These are phyloP conservation scores for Zygogramma bicolorata DNA, from an alignment of 2,888 invertebrate species.

Conservation along the genomic window DNA sequence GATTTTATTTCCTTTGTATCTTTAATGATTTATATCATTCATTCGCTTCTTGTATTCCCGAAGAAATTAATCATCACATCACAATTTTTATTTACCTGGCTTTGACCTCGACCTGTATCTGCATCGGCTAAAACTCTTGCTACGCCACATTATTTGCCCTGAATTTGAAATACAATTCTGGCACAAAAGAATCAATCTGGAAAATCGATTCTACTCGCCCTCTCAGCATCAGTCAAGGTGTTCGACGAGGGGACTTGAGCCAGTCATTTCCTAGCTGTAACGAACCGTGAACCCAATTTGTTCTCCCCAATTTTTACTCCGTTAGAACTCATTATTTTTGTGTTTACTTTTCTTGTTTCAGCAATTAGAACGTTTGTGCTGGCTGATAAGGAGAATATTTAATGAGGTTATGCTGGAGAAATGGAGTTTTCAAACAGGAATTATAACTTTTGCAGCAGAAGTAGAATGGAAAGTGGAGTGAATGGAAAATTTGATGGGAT, in stretches of 20 bases:
- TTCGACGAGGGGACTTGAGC: constrained; percentile 31
- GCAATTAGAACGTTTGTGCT: constrained; percentile 16
- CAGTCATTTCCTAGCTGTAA: constrained; percentile 39
- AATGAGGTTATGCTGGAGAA: background rate
- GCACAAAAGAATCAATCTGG: constrained; percentile 32
- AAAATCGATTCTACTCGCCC: constrained; percentile 30
- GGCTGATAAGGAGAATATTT: background rate
- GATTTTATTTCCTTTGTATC: no score
- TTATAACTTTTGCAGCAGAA: background rate
- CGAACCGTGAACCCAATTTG: constrained; percentile 44
- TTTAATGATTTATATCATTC: no score
- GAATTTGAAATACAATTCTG: background rate
- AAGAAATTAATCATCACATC: no score
- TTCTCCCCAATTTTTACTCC: constrained; percentile 36
- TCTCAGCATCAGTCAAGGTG: constrained; percentile 37
- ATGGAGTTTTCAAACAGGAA: background rate
- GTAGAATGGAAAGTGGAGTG: background rate
- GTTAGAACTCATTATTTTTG: constrained; percentile 39
- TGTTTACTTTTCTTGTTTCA: constrained; percentile 23
- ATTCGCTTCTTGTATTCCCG: no score
- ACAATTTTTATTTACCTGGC: no score
- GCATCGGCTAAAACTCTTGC: background rate
- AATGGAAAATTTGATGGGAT: background rate
- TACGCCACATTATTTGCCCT: background rate
- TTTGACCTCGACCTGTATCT: no score